These are phyloP conservation scores for Cebidichthys violaceus DNA, from an alignment of 2,113 vertebrate species.

Conservation along the genomic window DNA sequence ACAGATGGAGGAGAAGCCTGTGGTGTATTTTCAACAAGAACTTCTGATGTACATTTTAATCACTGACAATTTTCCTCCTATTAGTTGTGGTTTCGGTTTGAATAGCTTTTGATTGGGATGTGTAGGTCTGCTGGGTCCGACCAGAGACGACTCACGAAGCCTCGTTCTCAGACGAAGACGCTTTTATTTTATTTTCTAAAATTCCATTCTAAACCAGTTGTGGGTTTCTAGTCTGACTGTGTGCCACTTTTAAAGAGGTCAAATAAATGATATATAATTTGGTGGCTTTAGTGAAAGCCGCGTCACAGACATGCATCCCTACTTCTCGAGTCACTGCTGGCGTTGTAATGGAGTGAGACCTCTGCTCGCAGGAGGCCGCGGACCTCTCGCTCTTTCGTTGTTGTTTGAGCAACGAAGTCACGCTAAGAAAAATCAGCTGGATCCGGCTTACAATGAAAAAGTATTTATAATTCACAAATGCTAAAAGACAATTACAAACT, in stretches of 20 bases:
- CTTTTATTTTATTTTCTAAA: background rate
- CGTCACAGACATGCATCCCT: background rate
- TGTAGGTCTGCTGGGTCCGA: slow-evolving; percentile 56
- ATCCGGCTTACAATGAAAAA: too few relatives aligned
- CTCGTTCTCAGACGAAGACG: slow-evolving; percentile 8
- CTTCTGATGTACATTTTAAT: slow-evolving; percentile 75
- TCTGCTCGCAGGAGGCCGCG: too few relatives aligned
- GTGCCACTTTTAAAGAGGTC: background rate
- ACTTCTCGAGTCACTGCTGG: background rate
- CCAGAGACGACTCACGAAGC: slow-evolving; percentile 44
- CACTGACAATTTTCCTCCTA: slow-evolving; percentile 65
- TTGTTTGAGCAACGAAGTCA: too few relatives aligned
- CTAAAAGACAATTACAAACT: too few relatives aligned
- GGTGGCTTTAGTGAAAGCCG: background rate
- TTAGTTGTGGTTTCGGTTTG: slow-evolving; percentile 53
- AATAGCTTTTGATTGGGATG: slow-evolving; percentile 56
- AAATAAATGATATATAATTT: slow-evolving; percentile 3
- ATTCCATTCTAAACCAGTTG: background rate
- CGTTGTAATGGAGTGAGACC: too few relatives aligned
- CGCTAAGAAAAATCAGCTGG: too few relatives aligned
- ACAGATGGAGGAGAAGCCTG: slow-evolving; percentile 74
- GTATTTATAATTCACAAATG: too few relatives aligned
- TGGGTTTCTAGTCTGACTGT: background rate
- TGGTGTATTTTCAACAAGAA: slow-evolving; percentile 66
- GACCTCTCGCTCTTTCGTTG: too few relatives aligned